phyloP scores from a whole-genome alignment of 2,797 vertebrate genomes.

The Acipenser ruthenus region DNA sequence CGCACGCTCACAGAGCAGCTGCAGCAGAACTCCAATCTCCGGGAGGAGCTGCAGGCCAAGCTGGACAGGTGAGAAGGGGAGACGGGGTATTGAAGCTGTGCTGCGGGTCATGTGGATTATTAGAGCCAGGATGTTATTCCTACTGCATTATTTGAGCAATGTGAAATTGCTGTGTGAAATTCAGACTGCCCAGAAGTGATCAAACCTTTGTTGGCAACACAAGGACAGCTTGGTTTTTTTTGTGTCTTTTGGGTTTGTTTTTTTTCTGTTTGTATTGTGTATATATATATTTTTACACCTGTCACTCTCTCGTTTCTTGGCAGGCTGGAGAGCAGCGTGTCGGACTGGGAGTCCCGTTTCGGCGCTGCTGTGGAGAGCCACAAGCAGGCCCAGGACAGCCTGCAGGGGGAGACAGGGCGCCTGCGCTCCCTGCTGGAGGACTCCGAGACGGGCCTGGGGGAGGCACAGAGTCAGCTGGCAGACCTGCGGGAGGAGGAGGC shows the following conservation, averaged over 20 bases:
- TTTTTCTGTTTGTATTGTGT: no score
- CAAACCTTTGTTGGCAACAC: no score
- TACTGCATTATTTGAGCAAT: no score
- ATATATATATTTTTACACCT: no score
- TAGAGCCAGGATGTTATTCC: no score
- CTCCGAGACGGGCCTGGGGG: constrained; percentile 42
- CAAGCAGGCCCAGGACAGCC: constrained; percentile 43
- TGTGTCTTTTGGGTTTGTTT: no score
- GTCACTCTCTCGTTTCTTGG: constrained; percentile 13
- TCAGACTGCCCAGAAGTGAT: no score
- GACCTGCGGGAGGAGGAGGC: constrained; percentile 58
- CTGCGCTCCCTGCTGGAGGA: constrained; percentile 50
- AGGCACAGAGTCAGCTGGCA: constrained; percentile 45
- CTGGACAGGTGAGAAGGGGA: constrained; percentile 45
- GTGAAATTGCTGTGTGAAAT: no score
- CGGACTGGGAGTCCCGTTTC: constrained; percentile 54
- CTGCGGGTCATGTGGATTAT: no score
- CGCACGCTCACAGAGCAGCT: constrained; percentile 65
- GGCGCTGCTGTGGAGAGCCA: constrained; percentile 54
- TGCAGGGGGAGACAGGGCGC: constrained; percentile 58
- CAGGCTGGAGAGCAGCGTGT: constrained; percentile 67
- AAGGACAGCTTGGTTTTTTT: no score
- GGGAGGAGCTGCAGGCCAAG: constrained; percentile 65
- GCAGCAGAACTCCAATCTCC: constrained; percentile 53
- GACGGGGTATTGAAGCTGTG: no score